These are phyloP conservation scores for Oenanthe oenanthe DNA, from an alignment of 2,113 vertebrate species.

Conservation along the genomic window DNA sequence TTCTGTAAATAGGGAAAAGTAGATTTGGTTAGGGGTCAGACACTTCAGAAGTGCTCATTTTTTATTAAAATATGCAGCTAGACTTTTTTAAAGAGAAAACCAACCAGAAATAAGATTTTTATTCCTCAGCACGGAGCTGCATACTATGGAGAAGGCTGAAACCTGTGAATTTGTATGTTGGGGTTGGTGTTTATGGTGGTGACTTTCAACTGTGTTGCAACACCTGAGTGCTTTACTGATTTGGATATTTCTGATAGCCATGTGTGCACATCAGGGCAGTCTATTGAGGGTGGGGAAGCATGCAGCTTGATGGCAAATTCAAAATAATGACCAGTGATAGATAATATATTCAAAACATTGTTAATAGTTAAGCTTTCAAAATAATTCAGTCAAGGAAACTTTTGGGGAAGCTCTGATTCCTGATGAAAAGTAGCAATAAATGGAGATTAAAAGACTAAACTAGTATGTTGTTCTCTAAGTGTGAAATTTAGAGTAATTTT, in stretches of 20 bases:
- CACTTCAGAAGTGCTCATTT: neutral
- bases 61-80: neutral
- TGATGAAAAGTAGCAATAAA: neutral
- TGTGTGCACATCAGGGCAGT: neutral
- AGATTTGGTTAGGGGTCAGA: neutral
- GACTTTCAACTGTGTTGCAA: neutral
- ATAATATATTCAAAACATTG: neutral
- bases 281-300: neutral
- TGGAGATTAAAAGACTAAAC: neutral
- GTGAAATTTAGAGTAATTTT: neutral
- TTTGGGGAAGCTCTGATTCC: neutral
- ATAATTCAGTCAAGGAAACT: neutral
- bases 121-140: neutral
- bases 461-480: neutral
- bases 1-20: neutral
- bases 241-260: neutral
- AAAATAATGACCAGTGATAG: neutral
- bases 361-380: neutral
- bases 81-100: neutral
- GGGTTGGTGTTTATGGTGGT: neutral
- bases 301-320: neutral
- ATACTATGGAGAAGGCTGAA: neutral
- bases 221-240: neutral
- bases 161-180: neutral
- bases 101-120: neutral